Base-by-base conservation (phyloP, 2,888 invertebrate genomes). In the Petrophora chlorosata region DNA sequence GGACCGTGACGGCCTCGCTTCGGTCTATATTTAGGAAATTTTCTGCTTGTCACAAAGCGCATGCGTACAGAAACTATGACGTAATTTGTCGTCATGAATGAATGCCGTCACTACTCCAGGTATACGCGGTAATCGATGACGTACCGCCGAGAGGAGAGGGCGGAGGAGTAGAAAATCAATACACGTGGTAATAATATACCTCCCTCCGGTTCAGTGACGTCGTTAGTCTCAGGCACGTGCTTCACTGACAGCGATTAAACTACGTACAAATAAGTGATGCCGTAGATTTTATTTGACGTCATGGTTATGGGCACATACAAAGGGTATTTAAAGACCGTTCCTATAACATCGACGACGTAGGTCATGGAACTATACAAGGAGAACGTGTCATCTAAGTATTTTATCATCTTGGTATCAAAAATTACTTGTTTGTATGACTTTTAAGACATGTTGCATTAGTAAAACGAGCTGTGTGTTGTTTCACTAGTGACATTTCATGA, bases 201-300 rank as follows among this genome's bases (percentile, higher is more conserved):
- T 73, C 67, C 63, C 57, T 67, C 56, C 70, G 69, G 79, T 74
- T 79, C 78, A 79, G 75, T 83, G 85, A 80, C 79, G 85, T 75
- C 79, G 85, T 75, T 78, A 72, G 70, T 67, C 64, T 75, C 78
- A 75, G 67, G 69, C 59, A 23, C 38, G 15, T 22, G 48, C 36
- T 33, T 43, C 49, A 43, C 43, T 49, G 28, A 23, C 26, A 29
- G 43, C 43, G 28, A 43, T 49, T 29, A 25, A 36, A 36, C 17
- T 40, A 47, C 40, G 34, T 36, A 17, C 30, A 4, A 13, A 32
- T 10, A 30, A 15, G 10, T 38, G 14, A 42, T 42, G 26, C 14
- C 32, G 42, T 42, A 38, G 22, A 16, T 17, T 14, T 4, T 15
- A 3, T 13, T 30, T 41, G 41, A 47, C 47, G 47, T 41, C 41